phyloP scores from a whole-genome alignment of 2,888 invertebrate genomes.

The Syritta pipiens region DNA sequence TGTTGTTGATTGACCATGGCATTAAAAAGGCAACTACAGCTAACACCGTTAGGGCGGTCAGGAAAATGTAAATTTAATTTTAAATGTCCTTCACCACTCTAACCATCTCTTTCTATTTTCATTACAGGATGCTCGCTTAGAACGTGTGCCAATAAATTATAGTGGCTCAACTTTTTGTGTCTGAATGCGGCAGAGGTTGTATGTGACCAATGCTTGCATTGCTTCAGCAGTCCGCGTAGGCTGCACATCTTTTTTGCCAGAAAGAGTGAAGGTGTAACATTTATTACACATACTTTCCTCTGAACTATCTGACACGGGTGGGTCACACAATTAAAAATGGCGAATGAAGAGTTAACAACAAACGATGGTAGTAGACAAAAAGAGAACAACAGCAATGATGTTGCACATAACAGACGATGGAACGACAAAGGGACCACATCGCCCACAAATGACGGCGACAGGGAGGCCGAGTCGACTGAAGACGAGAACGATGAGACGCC shows the following conservation, averaged over 20 bases:
- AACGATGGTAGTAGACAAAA: constrained; percentile 44
- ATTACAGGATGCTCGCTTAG: constrained; percentile 53
- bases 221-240: constrained; percentile 33
- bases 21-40: constrained; percentile 39
- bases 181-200: constrained; percentile 26
- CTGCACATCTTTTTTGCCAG: constrained; percentile 23
- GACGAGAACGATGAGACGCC: constrained; percentile 76
- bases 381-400: constrained; percentile 59
- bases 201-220: constrained; percentile 42
- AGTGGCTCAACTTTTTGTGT: background rate
- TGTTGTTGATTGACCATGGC: constrained; percentile 51
- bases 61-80: constrained; percentile 43
- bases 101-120: constrained; percentile 45
- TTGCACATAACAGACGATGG: constrained; percentile 56
- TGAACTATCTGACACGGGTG: background rate
- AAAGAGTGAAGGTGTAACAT: constrained; percentile 26
- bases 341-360: constrained; percentile 67
- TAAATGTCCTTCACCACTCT: constrained; percentile 6
- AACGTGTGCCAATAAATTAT: constrained; percentile 36
- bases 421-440: constrained; percentile 31
- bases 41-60: constrained; percentile 57
- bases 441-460: constrained; percentile 38
- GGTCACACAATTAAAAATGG: constrained; percentile 58
- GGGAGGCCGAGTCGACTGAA: constrained; percentile 75
- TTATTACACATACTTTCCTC: background rate